These are phyloP conservation scores for Microcebus murinus DNA, from an alignment of 2,113 vertebrate species.

Conservation along the genomic window DNA sequence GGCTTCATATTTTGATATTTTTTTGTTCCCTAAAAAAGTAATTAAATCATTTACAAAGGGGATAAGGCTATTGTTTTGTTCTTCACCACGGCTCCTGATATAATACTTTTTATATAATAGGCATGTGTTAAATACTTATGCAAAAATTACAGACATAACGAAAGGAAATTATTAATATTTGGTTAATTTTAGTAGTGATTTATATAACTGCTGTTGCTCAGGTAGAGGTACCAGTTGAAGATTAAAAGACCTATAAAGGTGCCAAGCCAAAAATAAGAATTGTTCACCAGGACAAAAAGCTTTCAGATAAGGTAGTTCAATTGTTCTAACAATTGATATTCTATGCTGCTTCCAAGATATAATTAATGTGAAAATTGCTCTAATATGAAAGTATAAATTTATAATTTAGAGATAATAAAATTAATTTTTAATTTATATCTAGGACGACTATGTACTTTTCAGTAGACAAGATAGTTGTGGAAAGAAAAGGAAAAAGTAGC, in stretches of 20 bases:
- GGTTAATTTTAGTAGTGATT: not conserved
- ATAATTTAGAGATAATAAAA: not conserved
- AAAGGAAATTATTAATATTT: constrained; percentile 29
- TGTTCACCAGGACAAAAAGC: not conserved
- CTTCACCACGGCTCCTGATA: not conserved
- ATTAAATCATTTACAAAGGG: not conserved
- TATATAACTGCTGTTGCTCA: not conserved
- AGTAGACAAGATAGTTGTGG: not conserved
- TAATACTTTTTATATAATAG: not conserved
- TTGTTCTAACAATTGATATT: not conserved
- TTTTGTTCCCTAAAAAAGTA: not conserved
- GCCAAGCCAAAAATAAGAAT: not conserved
- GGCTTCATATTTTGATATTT: not conserved
- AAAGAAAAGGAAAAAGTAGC: not conserved
- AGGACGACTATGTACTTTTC: not conserved
- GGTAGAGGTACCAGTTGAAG: not conserved
- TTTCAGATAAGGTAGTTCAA: not conserved
- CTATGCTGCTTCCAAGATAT: not conserved
- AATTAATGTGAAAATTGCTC: not conserved
- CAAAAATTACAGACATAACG: not conserved
- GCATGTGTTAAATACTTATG: not conserved
- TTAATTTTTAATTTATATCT: constrained; percentile 26
- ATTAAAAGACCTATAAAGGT: not conserved
- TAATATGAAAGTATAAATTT: constrained; percentile 39
- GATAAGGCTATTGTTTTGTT: constrained; percentile 7